Evolutionary conservation across 2,113 vertebrate genomes (phyloP).

Genomic region (Trichechus manatus): DNA sequence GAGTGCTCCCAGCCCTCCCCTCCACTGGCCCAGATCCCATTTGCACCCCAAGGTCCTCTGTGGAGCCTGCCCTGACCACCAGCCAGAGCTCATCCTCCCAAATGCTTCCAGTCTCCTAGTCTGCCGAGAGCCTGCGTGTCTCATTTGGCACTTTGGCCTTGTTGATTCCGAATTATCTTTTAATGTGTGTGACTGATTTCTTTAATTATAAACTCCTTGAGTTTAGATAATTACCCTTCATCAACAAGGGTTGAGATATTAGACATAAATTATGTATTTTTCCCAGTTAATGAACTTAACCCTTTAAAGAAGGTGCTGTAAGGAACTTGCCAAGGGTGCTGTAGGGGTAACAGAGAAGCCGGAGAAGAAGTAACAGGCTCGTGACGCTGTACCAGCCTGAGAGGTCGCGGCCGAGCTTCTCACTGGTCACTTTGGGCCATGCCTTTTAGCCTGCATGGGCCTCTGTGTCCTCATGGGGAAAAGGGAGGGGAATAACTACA

Average conservation of each 20-base stretch:
- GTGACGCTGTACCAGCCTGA: rapidly evolving
- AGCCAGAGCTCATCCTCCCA: neutral
- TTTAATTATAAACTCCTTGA: slow-evolving; percentile 77
- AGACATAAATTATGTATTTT: slow-evolving; percentile 40
- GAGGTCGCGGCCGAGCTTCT: rapidly evolving
- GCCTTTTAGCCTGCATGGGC: neutral
- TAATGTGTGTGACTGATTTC: slow-evolving; percentile 71
- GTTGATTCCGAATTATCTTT: slow-evolving; percentile 46
- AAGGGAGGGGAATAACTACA: rapidly evolving
- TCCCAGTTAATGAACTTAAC: slow-evolving; percentile 64
- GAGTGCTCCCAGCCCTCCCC: neutral
- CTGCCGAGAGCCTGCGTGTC: neutral
- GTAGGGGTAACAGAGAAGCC: rapidly evolving
- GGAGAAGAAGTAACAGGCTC: neutral
- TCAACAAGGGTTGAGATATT: slow-evolving; percentile 59
- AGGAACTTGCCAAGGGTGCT: neutral
- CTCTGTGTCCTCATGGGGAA: neutral
- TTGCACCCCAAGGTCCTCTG: rapidly evolving
- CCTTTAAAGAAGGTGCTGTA: neutral
- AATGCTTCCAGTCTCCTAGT: rapidly evolving
- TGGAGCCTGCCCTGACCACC: neutral
- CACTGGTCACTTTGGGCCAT: neutral
- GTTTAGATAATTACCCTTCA: slow-evolving; percentile 67
- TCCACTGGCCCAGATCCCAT: neutral
- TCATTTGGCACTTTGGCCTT: neutral